A percentile compares a stretch with the other conserved stretches of the same genome.
Evolutionary conservation across 2,113 vertebrate genomes (phyloP).

Genomic region (Bujurquina vittata): DNA sequence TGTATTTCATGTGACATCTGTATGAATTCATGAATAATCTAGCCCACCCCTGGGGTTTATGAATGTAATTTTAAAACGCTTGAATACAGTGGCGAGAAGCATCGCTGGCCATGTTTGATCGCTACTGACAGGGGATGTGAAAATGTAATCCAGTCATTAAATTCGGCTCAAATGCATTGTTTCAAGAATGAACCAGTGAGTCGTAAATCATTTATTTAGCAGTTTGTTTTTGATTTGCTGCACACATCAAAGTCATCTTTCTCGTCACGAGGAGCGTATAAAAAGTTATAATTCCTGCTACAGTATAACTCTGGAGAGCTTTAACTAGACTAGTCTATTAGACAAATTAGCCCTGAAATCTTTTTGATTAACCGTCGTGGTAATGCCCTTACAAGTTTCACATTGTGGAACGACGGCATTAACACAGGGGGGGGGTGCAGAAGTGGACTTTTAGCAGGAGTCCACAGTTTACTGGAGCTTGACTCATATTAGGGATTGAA

Average conservation of each 20-base stretch:
- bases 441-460: too few species aligned
- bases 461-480: too few species aligned
- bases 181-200: neutral
- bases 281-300: neutral
- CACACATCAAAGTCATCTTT: neutral
- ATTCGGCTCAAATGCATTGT: neutral
- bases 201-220: neutral
- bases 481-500: neutral
- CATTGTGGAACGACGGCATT: neutral
- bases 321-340: neutral
- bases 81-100: conserved; percentile 2
- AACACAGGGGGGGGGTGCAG: neutral
- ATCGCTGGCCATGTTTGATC: conserved; percentile 12
- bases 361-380: neutral
- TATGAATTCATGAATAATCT: conserved; percentile 60
- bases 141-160: conserved; percentile 23
- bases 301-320: neutral
- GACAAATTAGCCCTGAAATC: neutral
- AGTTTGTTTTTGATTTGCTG: conserved; percentile 10
- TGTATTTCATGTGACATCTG: conserved; percentile 50
- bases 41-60: conserved; percentile 2
- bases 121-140: conserved; percentile 7
- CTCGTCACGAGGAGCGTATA: neutral
- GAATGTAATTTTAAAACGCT: conserved; percentile 27
- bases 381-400: neutral